Percentiles rank a stretch among this genome's conserved stretches.
Evolutionary conservation across 1,140 invertebrate genomes (phyloP).

Genomic region (Calycopis cecrops): DNA sequence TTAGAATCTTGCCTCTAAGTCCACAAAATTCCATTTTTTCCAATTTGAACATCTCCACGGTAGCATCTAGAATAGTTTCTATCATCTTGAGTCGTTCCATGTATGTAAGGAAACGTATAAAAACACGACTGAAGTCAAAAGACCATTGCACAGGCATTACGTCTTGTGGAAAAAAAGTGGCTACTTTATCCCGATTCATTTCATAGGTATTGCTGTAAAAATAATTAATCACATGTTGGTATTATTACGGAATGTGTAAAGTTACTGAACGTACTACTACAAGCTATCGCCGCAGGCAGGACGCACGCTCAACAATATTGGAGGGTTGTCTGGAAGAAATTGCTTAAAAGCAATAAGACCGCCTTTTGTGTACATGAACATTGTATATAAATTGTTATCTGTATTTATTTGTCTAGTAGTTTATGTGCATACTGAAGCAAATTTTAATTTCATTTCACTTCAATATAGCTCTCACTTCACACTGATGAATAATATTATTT

Average conservation of each 20-base stretch:
- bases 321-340: too few species aligned
- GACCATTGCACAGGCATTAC: constrained; percentile 79
- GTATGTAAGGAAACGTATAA: constrained; percentile 82
- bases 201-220: constrained; percentile 57
- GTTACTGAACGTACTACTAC: too few species aligned
- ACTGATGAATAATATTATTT: too few species aligned
- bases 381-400: too few species aligned
- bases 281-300: too few species aligned
- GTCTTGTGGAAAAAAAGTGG: constrained; percentile 58
- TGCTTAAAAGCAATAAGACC: too few species aligned
- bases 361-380: too few species aligned
- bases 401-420: too few species aligned
- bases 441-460: too few species aligned
- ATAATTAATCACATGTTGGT: neutral
- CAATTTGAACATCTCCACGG: constrained; percentile 88
- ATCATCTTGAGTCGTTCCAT: constrained; percentile 77
- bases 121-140: constrained; percentile 83
- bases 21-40: constrained; percentile 92
- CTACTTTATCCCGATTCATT: constrained; percentile 65
- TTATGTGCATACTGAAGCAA: too few species aligned
- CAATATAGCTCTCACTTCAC: too few species aligned
- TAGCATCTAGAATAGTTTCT: constrained; percentile 82
- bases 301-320: too few species aligned
- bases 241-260: neutral
- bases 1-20: constrained; percentile 82